Percentiles rank a stretch among this genome's conserved stretches.
Evolutionary conservation across 2,888 invertebrate species (phyloP).

Genomic region (Smittia sp.): DNA sequence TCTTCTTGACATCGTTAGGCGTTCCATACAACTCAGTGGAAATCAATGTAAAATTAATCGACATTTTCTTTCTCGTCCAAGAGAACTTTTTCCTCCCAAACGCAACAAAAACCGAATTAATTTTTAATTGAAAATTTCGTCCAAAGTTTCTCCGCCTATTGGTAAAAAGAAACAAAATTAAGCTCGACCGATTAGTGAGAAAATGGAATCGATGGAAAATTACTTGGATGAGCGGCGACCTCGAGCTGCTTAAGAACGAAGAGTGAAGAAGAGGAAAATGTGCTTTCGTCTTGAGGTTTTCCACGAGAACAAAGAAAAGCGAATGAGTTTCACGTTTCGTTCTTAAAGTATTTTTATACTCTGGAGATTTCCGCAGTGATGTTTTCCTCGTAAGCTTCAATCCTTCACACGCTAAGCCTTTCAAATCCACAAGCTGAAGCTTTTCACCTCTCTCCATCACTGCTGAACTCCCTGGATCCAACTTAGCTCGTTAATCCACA

Average conservation of each 20-base stretch:
- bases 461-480: neutral
- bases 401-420: too few relatives aligned
- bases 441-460: neutral
- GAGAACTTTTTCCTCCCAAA: neutral
- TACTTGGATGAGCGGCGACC: slow-evolving; percentile 8
- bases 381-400: neutral
- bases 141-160: neutral
- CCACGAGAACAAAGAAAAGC: neutral
- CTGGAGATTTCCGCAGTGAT: neutral
- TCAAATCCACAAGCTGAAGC: too few relatives aligned
- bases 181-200: too few relatives aligned
- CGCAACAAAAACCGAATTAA: neutral
- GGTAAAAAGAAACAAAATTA: neutral
- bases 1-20: neutral
- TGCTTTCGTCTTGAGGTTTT: neutral
- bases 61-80: neutral
- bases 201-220: neutral
- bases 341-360: neutral
- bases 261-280: neutral
- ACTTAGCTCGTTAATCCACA: too few relatives aligned
- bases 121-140: slow-evolving; percentile 1
- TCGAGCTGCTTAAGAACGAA: slow-evolving; percentile 3
- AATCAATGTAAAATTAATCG: slow-evolving; percentile 16
- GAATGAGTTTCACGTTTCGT: neutral
- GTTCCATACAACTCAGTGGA: neutral